Evolutionary conservation across 2,113 vertebrate genomes (phyloP), one percentile per base, ranked within the genome.

Genomic region (Callocephalon fimbriatum): DNA sequence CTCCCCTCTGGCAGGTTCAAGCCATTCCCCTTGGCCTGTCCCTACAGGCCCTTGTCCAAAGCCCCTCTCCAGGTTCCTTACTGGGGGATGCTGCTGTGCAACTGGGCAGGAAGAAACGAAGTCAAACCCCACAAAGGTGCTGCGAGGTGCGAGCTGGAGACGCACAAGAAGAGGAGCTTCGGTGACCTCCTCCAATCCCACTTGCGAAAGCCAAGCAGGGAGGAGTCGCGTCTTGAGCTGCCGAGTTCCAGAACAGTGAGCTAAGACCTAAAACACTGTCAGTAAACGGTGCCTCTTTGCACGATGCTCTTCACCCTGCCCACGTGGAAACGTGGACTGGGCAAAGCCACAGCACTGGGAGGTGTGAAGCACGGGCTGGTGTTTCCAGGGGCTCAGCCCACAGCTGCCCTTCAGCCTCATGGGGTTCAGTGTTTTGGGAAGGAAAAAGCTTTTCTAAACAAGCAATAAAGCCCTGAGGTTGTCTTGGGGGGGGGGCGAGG

Each of bases 221-320:
- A 80, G 85, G 74, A 92, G 82, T 9, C 1, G 1, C 12, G 9
- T 11, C 58, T 29, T 7, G 9, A 50, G 56, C 71, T 42, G 68
- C 48, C 35, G 3, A 7, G 85, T 68, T 87, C 82, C 91, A 35
- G 23, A 66, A 25, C 79, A 27, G 44, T 13, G 74, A 92, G 25
- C 7, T 66, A 5, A 80, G 16, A 40, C 42, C 13, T 8, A 5
- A 20, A 21, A 11, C 50, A 61, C 59, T 12, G 7, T 27, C 68
- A 15, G 65, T 14, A 50, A 48, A 15, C 58, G 25, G 0, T 7
- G 50, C 10, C n/a, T 1, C 20, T 45, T 26, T 15, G 90, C 37
- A 8, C 8, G 2, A 1, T 5, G 45, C 54, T 4, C 29, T 2
- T 58, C 15, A 0, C 44, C 2, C 2, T 19, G 1, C 19, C 0